These are phyloP conservation scores for Bucorvus abyssinicus DNA, from an alignment of 2,797 vertebrate species.

Conservation along the genomic window DNA sequence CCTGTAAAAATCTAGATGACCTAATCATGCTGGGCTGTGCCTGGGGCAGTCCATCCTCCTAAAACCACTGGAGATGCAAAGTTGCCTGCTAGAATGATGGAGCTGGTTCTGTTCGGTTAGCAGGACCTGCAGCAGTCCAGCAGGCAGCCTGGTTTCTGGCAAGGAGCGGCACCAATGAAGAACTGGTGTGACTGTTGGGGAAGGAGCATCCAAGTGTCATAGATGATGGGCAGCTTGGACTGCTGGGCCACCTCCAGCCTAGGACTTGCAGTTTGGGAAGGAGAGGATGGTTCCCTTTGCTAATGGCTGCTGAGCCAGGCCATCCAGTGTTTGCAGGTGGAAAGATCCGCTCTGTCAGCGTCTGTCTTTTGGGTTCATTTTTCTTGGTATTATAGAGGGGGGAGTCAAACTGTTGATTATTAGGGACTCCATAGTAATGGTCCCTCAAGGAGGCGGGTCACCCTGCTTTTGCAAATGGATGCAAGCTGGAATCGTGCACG, in stretches of 20 bases:
- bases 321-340: not conserved
- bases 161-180: not conserved
- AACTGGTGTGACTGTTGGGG: not conserved
- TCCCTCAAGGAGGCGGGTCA: not conserved
- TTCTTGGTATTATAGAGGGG: not conserved
- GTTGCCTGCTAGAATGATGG: not conserved
- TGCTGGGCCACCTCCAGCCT: not conserved
- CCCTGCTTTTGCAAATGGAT: not conserved
- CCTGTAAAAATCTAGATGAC: not conserved
- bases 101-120: not conserved
- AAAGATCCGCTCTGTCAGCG: not conserved
- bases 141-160: not conserved
- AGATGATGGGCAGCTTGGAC: not conserved
- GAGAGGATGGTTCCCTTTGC: not conserved
- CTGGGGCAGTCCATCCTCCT: not conserved
- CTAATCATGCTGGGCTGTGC: not conserved
- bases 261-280: not conserved
- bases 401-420: not conserved
- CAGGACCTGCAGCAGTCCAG: fast-evolving
- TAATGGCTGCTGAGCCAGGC: not conserved
- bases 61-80: not conserved
- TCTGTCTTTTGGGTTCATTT: not conserved
- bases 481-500: not conserved
- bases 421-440: not conserved
- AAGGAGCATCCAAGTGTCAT: not conserved